A percentile compares a stretch with the other conserved stretches of the same genome.
Evolutionary conservation across 30 jellyfish, hydroid and myxozoan genomes (phyloP).

Genomic region (Nemopilema nomurai): DNA sequence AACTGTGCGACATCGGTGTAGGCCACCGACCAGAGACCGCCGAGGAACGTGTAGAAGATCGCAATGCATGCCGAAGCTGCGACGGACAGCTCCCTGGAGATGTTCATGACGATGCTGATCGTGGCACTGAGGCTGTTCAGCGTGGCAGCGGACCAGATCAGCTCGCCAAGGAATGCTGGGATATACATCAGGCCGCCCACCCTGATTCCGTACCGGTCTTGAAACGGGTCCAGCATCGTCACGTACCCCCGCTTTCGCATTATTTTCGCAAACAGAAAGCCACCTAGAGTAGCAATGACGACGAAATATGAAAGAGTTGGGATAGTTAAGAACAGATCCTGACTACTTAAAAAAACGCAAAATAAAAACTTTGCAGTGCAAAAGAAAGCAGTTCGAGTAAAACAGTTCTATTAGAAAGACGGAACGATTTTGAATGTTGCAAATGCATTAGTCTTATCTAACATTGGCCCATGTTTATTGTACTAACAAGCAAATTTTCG

Average conservation of each 20-base stretch:
- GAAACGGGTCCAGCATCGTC: conserved; percentile 98
- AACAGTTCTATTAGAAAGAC: too few relatives aligned
- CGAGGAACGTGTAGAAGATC: conserved; percentile 93
- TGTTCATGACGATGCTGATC: conserved; percentile 84
- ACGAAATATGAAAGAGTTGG: too few relatives aligned
- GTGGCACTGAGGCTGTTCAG: conserved; percentile 98
- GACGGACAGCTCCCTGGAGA: conserved; percentile 69
- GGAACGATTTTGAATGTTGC: too few relatives aligned
- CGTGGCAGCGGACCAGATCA: conserved; percentile 98
- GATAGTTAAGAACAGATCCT: too few relatives aligned
- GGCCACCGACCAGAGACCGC: conserved; percentile 99
- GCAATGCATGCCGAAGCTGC: conserved; percentile 98
- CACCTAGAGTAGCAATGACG: conserved; percentile 74
- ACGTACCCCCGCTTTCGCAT: conserved; percentile 98
- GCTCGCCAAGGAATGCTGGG: conserved; percentile 99
- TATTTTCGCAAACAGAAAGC: conserved; percentile 93
- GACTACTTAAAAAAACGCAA: too few relatives aligned
- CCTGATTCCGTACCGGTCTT: conserved; percentile 92
- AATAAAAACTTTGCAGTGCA: too few relatives aligned
- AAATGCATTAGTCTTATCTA: too few relatives aligned
- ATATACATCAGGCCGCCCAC: conserved; percentile 95
- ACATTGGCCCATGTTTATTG: not conserved
- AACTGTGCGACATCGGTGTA: conserved; percentile 99
- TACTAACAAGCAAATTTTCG: not conserved
- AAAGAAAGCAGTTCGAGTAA: too few relatives aligned